Conservation (phyloP, 2,888 invertebrate species). For the Quadriops clusia region DNA sequence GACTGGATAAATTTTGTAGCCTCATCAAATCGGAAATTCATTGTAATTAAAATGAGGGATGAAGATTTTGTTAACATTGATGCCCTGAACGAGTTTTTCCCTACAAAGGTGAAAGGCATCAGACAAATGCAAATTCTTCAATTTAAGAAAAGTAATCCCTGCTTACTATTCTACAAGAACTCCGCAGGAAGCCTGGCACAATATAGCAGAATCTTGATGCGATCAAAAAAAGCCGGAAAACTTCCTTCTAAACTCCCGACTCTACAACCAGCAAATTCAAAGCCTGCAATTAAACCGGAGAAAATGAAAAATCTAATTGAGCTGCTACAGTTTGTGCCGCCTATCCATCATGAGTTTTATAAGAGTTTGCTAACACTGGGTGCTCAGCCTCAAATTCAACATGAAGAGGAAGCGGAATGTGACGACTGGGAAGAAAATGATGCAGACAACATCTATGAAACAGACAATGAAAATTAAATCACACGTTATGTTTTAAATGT, state of each 20-base stretch:
- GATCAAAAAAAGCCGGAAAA: constrained; percentile 2
- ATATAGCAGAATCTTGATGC: too few relatives aligned
- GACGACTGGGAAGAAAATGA: not conserved
- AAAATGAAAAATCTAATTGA: not conserved
- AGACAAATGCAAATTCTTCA: too few relatives aligned
- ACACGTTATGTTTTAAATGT: too few relatives aligned
- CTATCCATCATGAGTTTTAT: constrained; percentile 1
- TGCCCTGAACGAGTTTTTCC: not conserved
- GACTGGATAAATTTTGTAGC: not conserved
- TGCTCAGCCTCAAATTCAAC: not conserved
- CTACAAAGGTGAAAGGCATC: not conserved
- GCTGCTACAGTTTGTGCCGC: constrained; percentile 3
- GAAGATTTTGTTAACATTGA: constrained; percentile 1
- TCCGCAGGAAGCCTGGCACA: too few relatives aligned
- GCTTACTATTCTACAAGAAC: too few relatives aligned
- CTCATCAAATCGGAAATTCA: not conserved
- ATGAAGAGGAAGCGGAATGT: not conserved
- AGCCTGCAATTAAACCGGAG: not conserved
- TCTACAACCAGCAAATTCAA: not conserved
- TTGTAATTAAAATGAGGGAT: not conserved
- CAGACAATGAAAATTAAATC: too few relatives aligned
- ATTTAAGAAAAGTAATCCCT: not conserved
- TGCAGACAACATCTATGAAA: not conserved
- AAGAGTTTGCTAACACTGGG: constrained; percentile 1
- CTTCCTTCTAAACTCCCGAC: constrained; percentile 1